phyloP scores from a whole-genome alignment of 2,888 invertebrate species.

The Sussaba pulchella region DNA sequence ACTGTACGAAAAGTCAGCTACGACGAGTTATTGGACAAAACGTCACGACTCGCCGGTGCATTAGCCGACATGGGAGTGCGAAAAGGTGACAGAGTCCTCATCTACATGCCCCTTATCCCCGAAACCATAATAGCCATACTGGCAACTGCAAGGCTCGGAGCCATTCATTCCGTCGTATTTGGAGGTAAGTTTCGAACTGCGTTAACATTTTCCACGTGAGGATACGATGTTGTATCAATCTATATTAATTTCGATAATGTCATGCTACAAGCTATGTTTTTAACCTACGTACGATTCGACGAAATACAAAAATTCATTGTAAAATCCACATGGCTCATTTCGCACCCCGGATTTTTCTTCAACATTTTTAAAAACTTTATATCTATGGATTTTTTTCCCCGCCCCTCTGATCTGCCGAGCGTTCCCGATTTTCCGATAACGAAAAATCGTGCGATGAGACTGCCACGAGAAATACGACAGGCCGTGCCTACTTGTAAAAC shows the following conservation, averaged over 20 bases:
- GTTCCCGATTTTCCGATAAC: constrained; percentile 20
- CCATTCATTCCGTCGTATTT: constrained; percentile 97
- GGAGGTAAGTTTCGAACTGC: constrained; percentile 87
- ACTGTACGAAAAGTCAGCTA: constrained; percentile 92
- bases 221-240: no score
- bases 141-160: constrained; percentile 94
- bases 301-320: no score
- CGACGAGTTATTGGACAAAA: constrained; percentile 92
- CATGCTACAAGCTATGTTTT: no score
- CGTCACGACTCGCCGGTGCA: constrained; percentile 92
- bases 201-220: no score
- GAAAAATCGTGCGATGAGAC: constrained; percentile 6
- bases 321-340: no score
- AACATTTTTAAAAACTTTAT: not conserved
- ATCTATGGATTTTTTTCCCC: not conserved
- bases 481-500: constrained; percentile 44
- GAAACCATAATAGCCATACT: constrained; percentile 96
- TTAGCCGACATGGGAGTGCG: constrained; percentile 91
- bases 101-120: constrained; percentile 98
- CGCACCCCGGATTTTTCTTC: no score
- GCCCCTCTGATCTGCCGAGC: not conserved
- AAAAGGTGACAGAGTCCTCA: constrained; percentile 93
- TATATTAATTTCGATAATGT: no score
- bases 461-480: not conserved
- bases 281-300: no score